Evolutionary conservation across 2,888 invertebrate species (phyloP).

Genomic region (Drosophila incognita): DNA sequence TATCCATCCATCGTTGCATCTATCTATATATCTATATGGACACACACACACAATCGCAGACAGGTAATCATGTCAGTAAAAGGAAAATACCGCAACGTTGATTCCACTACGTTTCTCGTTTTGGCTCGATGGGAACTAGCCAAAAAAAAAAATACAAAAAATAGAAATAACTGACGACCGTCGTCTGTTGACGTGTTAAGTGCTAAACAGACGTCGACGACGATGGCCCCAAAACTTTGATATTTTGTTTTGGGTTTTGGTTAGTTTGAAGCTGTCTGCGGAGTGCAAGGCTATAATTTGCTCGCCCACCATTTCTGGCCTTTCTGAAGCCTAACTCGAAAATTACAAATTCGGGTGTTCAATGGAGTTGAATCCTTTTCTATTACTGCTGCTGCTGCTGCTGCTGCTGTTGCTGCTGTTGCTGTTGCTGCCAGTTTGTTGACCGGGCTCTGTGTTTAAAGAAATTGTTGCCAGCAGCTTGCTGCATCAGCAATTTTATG

Average conservation of each 20-base stretch:
- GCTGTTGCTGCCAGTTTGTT: conserved; percentile 25
- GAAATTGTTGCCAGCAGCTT: conserved; percentile 71
- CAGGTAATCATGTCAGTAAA: conserved; percentile 74
- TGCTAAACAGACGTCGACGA: conserved; percentile 59
- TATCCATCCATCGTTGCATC: background rate
- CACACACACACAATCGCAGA: conserved; percentile 17
- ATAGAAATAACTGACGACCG: conserved; percentile 32
- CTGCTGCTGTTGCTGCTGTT: conserved; percentile 15
- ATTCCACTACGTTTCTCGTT: conserved; percentile 45
- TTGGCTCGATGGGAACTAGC: conserved; percentile 46
- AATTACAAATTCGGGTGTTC: conserved; percentile 79
- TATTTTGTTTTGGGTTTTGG: conserved; percentile 11
- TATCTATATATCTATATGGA: conserved; percentile 8
- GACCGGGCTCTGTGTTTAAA: conserved; percentile 65
- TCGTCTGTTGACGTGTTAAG: conserved; percentile 78
- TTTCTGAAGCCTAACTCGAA: conserved; percentile 71
- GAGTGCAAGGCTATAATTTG: conserved; percentile 60
- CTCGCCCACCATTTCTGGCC: conserved; percentile 65
- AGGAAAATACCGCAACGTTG: conserved; percentile 56
- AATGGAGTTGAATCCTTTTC: conserved; percentile 72
- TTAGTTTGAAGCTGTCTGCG: conserved; percentile 6
- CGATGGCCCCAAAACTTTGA: conserved; percentile 21
- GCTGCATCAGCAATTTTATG: conserved; percentile 65
- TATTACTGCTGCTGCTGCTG: conserved; percentile 54
- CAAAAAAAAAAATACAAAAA: background rate